These are phyloP conservation scores for Coracopsis vasa DNA, from an alignment of 2,113 vertebrate genomes.

Conservation along the genomic window DNA sequence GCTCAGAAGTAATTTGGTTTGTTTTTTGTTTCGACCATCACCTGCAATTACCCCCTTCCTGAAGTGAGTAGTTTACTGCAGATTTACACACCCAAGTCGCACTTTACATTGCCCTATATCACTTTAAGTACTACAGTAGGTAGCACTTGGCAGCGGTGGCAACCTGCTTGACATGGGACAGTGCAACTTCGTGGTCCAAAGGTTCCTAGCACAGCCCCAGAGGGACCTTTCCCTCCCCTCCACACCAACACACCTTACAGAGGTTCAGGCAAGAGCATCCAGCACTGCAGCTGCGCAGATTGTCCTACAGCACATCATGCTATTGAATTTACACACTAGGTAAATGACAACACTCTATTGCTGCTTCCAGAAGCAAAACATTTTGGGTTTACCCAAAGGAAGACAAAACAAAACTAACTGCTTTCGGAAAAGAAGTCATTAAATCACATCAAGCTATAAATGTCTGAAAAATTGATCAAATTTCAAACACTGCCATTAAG, in stretches of 20 bases:
- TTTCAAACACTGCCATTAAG: neutral
- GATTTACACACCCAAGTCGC: neutral
- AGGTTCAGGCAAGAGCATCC: neutral
- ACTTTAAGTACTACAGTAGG: neutral
- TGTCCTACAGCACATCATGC: rapidly evolving
- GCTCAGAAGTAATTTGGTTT: neutral
- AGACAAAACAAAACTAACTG: neutral
- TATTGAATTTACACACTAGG: neutral
- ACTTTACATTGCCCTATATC: neutral
- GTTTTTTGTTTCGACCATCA: neutral
- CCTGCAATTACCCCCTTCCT: neutral
- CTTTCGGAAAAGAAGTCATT: neutral
- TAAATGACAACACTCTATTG: neutral
- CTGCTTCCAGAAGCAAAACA: neutral
- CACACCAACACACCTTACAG: neutral
- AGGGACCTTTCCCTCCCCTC: neutral
- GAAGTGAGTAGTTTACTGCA: neutral
- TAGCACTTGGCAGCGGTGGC: neutral
- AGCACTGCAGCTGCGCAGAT: neutral
- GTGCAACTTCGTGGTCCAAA: neutral
- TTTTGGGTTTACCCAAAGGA: neutral
- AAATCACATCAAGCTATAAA: neutral
- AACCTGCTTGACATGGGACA: neutral
- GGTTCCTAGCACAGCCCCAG: neutral
- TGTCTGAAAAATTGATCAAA: rapidly evolving